Evolutionary conservation across 1,140 invertebrate genomes (phyloP), one percentile per base, ranked within the genome.

Genomic region (Onthophagus taurus): DNA sequence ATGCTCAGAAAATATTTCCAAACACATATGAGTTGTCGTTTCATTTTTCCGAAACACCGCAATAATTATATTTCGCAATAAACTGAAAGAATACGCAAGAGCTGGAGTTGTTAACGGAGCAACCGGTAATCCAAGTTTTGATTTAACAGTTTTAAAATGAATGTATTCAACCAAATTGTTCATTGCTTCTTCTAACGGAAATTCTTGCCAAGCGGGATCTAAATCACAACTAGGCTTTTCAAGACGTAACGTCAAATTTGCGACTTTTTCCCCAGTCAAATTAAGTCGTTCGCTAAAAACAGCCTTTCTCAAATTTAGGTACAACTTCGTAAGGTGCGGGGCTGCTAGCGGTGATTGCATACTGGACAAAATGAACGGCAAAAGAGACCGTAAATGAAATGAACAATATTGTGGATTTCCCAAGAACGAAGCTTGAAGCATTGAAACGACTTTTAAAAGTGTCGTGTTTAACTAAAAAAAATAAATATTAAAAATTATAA

Each of bases 21-120:
- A 63, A 4, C 74, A 76, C 43, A 74, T 72, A 31, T 76, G 63
- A 17, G 82, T 70, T 45, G 80, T 65, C 13, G 67, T 55, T 34
- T 83, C 77, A 49, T 82, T 72, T 24, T 55, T 59, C 20, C 70
- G 66, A 51, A 58, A 52, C 47, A 61, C 63, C 0, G 67, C 67
- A 5, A 70, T 57, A 20, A 88, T 54, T 43, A 82, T 78, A 48
- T 74, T 69, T 45, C 78, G 79, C 3, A 95, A 63, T 43, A 94
- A 75, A 4, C 85, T 82, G 61, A 91, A 94, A 16, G 79, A 71
- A 57, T 86, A 93, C 26, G 84, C 80, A 66, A 94, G 90, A 0
- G 80, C 78, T 2, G 86, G 78, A 0, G 79, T 16, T 14, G 37
- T 41, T 5, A 47, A 42, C 16, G 30, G 31, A n/a, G 31, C 13